Evolutionary conservation across 2,888 invertebrate genomes (phyloP).

Genomic region (Marasmarcha lunaedactyla): DNA sequence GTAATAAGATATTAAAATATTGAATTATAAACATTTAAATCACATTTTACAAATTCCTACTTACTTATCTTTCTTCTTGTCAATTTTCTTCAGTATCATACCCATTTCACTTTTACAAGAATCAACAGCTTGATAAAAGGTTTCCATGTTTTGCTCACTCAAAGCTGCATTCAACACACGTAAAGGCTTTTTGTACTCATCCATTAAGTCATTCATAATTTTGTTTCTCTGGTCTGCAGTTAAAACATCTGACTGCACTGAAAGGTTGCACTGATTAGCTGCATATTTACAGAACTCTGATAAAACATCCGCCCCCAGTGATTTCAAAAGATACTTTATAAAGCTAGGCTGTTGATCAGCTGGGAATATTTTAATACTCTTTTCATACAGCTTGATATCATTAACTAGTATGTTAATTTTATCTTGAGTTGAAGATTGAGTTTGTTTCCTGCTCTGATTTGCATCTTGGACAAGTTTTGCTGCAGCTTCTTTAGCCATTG

Average conservation of each 20-base stretch:
- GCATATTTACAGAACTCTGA: constrained; percentile 84
- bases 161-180: constrained; percentile 77
- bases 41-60: constrained; percentile 17
- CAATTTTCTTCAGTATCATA: constrained; percentile 87
- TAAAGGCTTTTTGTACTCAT: constrained; percentile 76
- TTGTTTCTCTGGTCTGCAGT: constrained; percentile 77
- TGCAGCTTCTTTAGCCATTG: constrained; percentile 79
- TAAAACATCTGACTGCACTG: constrained; percentile 70
- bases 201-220: constrained; percentile 75
- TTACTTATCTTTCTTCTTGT: constrained; percentile 86
- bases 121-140: constrained; percentile 83
- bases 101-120: constrained; percentile 77
- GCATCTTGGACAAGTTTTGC: constrained; percentile 80
- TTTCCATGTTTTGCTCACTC: constrained; percentile 78
- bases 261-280: constrained; percentile 78
- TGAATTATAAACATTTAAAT: neutral
- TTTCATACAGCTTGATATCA: constrained; percentile 84
- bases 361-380: constrained; percentile 77
- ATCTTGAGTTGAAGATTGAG: constrained; percentile 85
- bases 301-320: constrained; percentile 84
- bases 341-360: constrained; percentile 75
- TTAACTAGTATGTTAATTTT: constrained; percentile 81
- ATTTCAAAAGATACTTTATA: constrained; percentile 86
- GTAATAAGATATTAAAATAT: neutral
- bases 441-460: constrained; percentile 78